A percentile compares a stretch with the other conserved stretches of the same genome.
Evolutionary conservation across 2,113 vertebrate species (phyloP).

Genomic region (Thymallus thymallus): DNA sequence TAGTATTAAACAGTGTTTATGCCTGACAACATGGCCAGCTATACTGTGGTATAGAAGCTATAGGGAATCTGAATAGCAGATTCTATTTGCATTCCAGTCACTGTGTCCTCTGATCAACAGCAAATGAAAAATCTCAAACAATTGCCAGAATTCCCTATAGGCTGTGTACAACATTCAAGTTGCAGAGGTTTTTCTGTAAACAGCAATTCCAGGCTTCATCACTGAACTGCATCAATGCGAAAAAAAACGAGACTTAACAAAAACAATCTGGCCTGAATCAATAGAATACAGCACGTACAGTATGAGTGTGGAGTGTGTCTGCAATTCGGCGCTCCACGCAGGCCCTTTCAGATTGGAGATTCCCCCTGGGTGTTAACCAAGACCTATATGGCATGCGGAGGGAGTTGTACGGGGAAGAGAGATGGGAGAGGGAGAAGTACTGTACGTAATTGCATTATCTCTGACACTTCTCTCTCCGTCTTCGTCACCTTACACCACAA

Average conservation of each 20-base stretch:
- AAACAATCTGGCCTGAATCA: slow-evolving; percentile 12
- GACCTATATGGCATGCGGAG: neutral
- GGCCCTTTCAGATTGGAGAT: no score
- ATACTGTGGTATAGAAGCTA: no score
- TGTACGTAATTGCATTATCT: slow-evolving; percentile 17
- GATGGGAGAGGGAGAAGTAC: neutral
- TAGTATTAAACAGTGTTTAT: no score
- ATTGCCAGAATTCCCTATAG: no score
- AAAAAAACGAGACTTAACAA: neutral
- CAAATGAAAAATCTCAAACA: no score
- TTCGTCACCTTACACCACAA: slow-evolving; percentile 33
- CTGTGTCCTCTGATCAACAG: no score
- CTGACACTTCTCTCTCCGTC: slow-evolving; percentile 26
- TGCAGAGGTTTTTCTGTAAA: neutral
- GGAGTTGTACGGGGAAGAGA: neutral
- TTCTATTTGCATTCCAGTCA: no score
- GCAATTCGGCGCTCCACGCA: no score
- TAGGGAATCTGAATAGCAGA: no score
- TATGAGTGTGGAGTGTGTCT: no score
- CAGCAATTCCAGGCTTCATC: neutral
- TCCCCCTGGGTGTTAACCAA: neutral
- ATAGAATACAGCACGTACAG: slow-evolving; percentile 8
- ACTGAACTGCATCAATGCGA: neutral
- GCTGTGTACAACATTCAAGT: slow-evolving; percentile 1
- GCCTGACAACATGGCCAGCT: no score